These are phyloP conservation scores for Odontomyia ornata DNA, from an alignment of 2,888 invertebrate genomes.

Conservation along the genomic window DNA sequence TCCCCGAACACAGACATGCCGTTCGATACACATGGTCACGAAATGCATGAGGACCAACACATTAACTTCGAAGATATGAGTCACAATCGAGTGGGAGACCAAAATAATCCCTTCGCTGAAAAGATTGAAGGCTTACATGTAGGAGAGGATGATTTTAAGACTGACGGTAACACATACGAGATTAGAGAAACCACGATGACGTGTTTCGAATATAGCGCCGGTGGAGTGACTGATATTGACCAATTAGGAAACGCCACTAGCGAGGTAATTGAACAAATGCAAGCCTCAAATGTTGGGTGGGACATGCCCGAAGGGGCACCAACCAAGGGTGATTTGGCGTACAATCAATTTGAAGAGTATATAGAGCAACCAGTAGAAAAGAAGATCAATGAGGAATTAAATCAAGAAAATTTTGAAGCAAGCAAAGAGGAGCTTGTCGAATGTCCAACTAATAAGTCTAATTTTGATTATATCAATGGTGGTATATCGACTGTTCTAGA, in stretches of 20 bases:
- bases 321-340: conserved; percentile 11
- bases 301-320: neutral
- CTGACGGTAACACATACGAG: neutral
- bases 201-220: neutral
- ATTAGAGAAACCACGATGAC: neutral
- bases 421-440: neutral
- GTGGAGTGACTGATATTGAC: conserved; percentile 15
- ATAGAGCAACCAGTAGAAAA: conserved; percentile 8
- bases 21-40: neutral
- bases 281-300: neutral
- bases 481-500: neutral
- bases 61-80: conserved; percentile 13
- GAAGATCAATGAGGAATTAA: neutral
- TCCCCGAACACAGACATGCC: conserved; percentile 27
- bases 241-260: neutral
- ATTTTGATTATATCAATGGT: neutral
- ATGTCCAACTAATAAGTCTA: neutral
- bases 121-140: neutral
- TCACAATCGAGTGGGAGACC: neutral
- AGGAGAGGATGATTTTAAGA: conserved; percentile 36
- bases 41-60: neutral
- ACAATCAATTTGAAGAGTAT: conserved; percentile 30
- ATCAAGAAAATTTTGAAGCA: neutral
- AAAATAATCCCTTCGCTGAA: neutral
- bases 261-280: neutral